Base-by-base conservation (phyloP, 1,140 invertebrate genomes). In the Rhopalosiphum maidis region DNA sequence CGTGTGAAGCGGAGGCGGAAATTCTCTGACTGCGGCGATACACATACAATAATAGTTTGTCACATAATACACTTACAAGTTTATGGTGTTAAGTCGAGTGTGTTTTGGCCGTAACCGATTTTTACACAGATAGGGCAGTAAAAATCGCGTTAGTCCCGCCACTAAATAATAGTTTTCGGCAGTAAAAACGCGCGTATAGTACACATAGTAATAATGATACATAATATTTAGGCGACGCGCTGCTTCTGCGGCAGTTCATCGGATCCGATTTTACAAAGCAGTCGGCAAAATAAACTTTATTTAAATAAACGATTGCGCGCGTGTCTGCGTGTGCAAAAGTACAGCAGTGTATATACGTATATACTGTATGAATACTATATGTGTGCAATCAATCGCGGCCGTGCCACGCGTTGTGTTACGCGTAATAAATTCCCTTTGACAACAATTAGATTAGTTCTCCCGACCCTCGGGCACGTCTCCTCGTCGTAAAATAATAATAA, bases 341-440 rank as follows among this genome's bases (percentile, higher is more conserved):
- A 41, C 41, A 41, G 41, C 41, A 2, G 41, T 37, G 37, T 37
- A 2, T 41, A 54, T 54, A n/a, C n/a, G n/a, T n/a, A 60, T 54
- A 25, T 25, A 25, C 9, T 55, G 22, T 60, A 25, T 9, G 55
- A 60, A 60, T 60, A 60, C 25, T 30, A 60, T 37, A 37, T 41
- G 21, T 41, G 82, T 41, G 43, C 88, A 55, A 89, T 55, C 88
- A 55, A 89, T 89, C 88, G 48, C 35, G 22, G 37, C 22, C n/a
- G 35, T 30, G 88, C 48, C 46, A 88, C 46, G 86, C 30, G 46
- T 51, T 37, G 25, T 41, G 48, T 89, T 89, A 35, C 88, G 21
- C 88, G 88, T 35, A 89, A 89, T 89, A 89, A 89, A 55, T 89
- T 89, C 88, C 88, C 22, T 89, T 41, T 55, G 88, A 89, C 88